phyloP scores from a whole-genome alignment of 2,113 vertebrate genomes.

The Aldabrachelys gigantea region DNA sequence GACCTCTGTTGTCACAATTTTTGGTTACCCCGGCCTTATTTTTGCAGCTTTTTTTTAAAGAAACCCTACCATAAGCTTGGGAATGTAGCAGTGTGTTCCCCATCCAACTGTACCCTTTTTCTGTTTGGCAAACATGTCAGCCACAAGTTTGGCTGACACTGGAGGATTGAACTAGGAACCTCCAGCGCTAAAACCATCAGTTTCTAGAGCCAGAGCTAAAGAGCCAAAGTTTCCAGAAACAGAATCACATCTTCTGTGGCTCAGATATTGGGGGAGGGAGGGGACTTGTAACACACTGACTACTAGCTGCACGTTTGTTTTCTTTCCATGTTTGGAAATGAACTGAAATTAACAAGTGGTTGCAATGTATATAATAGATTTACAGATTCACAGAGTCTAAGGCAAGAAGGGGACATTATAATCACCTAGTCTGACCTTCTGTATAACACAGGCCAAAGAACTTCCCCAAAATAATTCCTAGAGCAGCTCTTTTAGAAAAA shows the following conservation, averaged over 20 bases:
- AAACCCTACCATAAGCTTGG: not conserved
- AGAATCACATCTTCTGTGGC: not conserved
- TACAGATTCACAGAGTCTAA: not conserved
- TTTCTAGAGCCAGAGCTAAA: not conserved
- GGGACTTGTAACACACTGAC: not conserved
- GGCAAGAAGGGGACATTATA: not conserved
- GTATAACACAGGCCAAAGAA: not conserved
- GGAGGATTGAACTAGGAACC: not conserved
- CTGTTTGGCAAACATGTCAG: not conserved
- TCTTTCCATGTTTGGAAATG: not conserved
- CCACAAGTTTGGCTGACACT: not conserved
- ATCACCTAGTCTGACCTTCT: not conserved
- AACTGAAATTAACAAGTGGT: not conserved
- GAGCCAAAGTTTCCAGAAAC: not conserved
- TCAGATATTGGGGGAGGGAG: not conserved
- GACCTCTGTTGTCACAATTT: not conserved
- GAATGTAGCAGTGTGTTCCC: not conserved
- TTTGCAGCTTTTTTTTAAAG: not conserved
- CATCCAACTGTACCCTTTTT: constrained; percentile 9
- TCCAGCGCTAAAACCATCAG: not conserved
- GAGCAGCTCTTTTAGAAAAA: not conserved
- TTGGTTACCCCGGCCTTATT: not conserved
- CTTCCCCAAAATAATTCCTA: not conserved
- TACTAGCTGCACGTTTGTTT: not conserved
- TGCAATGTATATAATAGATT: not conserved